phyloP scores from a whole-genome alignment of 37 sponge, comb jelly and placozoan genomes.

The Beroe forskalii region DNA sequence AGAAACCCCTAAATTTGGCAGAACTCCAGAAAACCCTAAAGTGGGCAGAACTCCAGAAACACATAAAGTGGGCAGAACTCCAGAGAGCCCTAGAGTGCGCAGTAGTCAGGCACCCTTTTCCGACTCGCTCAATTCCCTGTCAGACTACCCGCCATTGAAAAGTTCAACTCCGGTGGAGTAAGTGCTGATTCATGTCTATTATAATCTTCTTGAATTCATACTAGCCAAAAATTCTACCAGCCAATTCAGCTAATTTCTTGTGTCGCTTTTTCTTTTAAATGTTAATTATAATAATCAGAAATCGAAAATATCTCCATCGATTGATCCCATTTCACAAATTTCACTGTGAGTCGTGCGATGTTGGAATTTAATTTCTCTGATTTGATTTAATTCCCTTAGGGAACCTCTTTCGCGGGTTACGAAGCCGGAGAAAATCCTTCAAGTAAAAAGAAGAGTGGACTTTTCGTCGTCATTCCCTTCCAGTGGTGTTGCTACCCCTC shows the following conservation, averaged over 20 bases:
- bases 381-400: no score
- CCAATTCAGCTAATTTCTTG: no score
- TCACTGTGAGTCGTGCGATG: no score
- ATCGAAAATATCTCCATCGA: no score
- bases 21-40: not conserved
- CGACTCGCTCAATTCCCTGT: slow-evolving; percentile 7
- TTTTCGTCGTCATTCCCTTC: not conserved
- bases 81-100: not conserved
- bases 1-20: not conserved
- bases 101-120: slow-evolving; percentile 7
- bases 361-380: no score
- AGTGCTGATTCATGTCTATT: not conserved
- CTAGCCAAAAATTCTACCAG: no score
- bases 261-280: no score
- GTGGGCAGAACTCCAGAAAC: not conserved
- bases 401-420: slow-evolving; percentile 1
- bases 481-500: not conserved
- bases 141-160: slow-evolving; percentile 36
- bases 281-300: no score
- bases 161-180: slow-evolving; percentile 51
- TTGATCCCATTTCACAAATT: no score
- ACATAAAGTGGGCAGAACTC: not conserved
- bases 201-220: no score
- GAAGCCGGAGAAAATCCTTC: not conserved
- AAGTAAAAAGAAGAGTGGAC: slow-evolving; percentile 6